Evolutionary conservation across 2,797 vertebrate species (phyloP).

Genomic region (Aeoliscus strigatus): DNA sequence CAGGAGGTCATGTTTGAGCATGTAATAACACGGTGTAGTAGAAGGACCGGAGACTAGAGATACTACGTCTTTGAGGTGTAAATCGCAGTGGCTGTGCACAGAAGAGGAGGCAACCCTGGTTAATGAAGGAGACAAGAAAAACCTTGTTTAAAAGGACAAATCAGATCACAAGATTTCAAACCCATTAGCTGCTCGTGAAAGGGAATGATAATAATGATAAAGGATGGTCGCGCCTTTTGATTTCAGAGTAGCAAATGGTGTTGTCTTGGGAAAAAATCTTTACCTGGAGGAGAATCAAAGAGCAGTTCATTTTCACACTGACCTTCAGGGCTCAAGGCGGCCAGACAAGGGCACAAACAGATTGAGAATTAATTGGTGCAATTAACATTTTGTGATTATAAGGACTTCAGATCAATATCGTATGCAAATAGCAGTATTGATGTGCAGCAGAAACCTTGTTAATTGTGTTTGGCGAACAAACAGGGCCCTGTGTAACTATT

Average conservation of each 20-base stretch:
- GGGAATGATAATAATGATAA: conserved; percentile 79
- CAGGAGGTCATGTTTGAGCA: conserved; percentile 68
- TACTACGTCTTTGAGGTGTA: conserved; percentile 70
- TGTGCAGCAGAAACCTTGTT: conserved; percentile 80
- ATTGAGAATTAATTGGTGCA: conserved; percentile 98
- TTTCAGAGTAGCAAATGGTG: conserved; percentile 68
- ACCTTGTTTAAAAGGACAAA: conserved; percentile 80
- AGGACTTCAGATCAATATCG: conserved; percentile 92
- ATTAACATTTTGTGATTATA: conserved; percentile 98
- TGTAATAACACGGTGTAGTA: conserved; percentile 64
- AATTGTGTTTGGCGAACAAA: conserved; percentile 80
- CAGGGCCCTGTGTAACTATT: conserved; percentile 72
- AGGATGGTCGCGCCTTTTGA: conserved; percentile 69
- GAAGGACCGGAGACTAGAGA: conserved; percentile 63
- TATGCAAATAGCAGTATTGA: conserved; percentile 91
- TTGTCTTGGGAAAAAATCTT: conserved; percentile 76
- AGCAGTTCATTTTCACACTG: conserved; percentile 83
- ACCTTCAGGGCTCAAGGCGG: conserved; percentile 86
- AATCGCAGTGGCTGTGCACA: conserved; percentile 54
- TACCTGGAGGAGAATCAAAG: conserved; percentile 76
- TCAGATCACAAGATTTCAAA: conserved; percentile 82
- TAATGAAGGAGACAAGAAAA: conserved; percentile 79
- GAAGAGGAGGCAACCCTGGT: conserved; percentile 53
- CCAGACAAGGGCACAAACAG: conserved; percentile 86
- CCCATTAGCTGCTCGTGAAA: conserved; percentile 77